Evolutionary conservation across 2,888 invertebrate genomes (phyloP).

Genomic region (Chouioia cunea): DNA sequence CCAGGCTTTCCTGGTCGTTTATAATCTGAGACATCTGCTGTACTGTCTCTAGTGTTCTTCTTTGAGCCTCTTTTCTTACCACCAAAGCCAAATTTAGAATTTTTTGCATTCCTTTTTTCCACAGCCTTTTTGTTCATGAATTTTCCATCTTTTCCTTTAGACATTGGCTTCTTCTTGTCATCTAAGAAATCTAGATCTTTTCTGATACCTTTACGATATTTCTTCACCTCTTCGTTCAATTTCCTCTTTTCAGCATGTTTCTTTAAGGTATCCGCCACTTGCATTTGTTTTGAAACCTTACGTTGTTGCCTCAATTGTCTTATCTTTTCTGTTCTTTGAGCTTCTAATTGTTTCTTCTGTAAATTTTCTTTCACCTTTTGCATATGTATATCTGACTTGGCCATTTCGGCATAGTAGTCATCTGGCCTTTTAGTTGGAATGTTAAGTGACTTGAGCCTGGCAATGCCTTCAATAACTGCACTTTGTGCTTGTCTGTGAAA

Average conservation of each 20-base stretch:
- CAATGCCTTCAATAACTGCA: slow-evolving; percentile 85
- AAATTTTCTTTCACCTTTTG: slow-evolving; percentile 90
- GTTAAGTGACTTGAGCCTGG: slow-evolving; percentile 80
- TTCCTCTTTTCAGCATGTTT: slow-evolving; percentile 92
- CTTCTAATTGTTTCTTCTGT: slow-evolving; percentile 85
- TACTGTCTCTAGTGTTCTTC: slow-evolving; percentile 86
- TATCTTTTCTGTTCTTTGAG: slow-evolving; percentile 90
- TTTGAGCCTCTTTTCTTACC: slow-evolving; percentile 94
- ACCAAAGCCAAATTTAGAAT: slow-evolving; percentile 93
- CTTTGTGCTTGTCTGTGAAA: slow-evolving; percentile 91
- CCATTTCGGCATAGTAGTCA: slow-evolving; percentile 99
- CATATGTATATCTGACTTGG: slow-evolving; percentile 97
- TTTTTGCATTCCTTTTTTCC: slow-evolving; percentile 77
- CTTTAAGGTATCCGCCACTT: slow-evolving; percentile 85
- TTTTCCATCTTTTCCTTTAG: slow-evolving; percentile 57
- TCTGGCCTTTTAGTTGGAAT: slow-evolving; percentile 88
- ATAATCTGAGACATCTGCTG: slow-evolving; percentile 76
- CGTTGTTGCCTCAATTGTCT: slow-evolving; percentile 89
- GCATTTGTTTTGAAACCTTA: slow-evolving; percentile 92
- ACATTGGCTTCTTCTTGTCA: slow-evolving; percentile 69
- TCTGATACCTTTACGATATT: slow-evolving; percentile 88
- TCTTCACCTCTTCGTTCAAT: slow-evolving; percentile 92
- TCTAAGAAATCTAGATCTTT: slow-evolving; percentile 86
- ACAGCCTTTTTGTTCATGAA: slow-evolving; percentile 57
- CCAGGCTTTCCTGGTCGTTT: slow-evolving; percentile 61